Evolutionary conservation across 2,888 invertebrate species (phyloP).

Genomic region (Frankliniella fusca): DNA sequence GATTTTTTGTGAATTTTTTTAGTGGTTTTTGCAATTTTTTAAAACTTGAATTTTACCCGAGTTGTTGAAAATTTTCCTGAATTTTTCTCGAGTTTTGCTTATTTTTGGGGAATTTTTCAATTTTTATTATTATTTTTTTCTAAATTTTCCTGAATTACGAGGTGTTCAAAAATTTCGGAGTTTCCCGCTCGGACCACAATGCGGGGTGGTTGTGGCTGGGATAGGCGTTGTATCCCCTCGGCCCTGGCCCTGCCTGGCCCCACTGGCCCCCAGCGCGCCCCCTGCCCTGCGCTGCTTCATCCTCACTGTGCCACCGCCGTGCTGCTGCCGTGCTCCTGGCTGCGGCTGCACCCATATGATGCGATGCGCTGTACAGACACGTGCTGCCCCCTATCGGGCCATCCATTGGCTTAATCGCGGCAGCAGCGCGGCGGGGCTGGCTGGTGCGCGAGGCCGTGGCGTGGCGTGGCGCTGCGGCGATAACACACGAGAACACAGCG

Average conservation of each 20-base stretch:
- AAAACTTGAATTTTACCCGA: no score
- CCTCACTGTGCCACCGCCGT: not conserved
- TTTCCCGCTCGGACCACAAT: not conserved
- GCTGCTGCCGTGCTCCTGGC: not conserved
- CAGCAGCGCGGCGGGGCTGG: not conserved
- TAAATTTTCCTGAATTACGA: no score
- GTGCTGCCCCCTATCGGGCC: slow-evolving; percentile 1
- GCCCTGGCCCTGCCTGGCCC: not conserved
- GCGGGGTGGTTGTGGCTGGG: not conserved
- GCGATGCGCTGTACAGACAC: not conserved
- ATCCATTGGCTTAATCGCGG: not conserved
- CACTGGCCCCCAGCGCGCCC: not conserved
- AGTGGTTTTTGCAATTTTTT: no score
- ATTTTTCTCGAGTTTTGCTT: no score
- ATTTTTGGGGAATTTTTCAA: no score
- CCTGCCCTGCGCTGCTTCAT: not conserved
- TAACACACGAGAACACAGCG: not conserved
- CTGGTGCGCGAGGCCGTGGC: no score
- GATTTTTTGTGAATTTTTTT: no score
- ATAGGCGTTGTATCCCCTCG: not conserved
- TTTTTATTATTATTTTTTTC: no score
- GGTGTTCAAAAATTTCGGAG: no score
- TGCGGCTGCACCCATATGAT: not conserved
- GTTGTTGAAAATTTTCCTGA: no score
- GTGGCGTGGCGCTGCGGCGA: no score